phyloP scores from a whole-genome alignment of 2,888 invertebrate species.

The Watsonalla cultraria region DNA sequence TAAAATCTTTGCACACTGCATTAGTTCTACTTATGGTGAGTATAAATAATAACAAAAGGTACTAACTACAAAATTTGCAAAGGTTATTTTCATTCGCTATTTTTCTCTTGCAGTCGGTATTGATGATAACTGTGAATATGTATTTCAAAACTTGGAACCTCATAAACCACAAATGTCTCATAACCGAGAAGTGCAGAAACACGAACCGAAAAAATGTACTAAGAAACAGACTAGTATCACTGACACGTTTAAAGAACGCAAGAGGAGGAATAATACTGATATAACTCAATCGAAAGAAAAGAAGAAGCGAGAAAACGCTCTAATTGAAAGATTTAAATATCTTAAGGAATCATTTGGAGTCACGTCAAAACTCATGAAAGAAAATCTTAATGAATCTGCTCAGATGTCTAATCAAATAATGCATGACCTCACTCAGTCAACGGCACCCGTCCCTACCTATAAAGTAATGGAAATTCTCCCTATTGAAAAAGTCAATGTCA shows the following conservation, averaged over 20 bases:
- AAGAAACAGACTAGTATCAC: constrained; percentile 38
- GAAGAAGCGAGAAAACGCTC: constrained; percentile 47
- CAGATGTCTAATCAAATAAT: constrained; percentile 25
- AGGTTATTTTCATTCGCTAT: too few species aligned
- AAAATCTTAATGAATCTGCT: constrained; percentile 25
- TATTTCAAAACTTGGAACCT: constrained; percentile 42
- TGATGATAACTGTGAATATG: constrained; percentile 59
- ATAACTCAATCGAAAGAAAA: constrained; percentile 52
- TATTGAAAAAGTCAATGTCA: background rate
- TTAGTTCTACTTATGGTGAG: constrained; percentile 80
- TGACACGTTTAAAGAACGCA: constrained; percentile 46
- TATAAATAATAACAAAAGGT: constrained; percentile 1
- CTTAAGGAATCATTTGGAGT: constrained; percentile 49
- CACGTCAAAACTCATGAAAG: constrained; percentile 36
- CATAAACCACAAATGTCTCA: constrained; percentile 1
- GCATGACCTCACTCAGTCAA: constrained; percentile 15
- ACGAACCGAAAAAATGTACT: constrained; percentile 10
- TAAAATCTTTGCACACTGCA: constrained; percentile 73
- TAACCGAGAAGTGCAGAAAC: constrained; percentile 4
- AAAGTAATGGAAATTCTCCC: background rate
- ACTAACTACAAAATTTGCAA: background rate
- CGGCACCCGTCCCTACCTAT: background rate
- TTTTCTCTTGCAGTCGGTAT: constrained; percentile 69
- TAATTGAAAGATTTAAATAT: constrained; percentile 46
- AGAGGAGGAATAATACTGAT: constrained; percentile 41